Evolutionary conservation across 2,888 invertebrate species (phyloP).

Genomic region (Agonopterix alstromeriana): DNA sequence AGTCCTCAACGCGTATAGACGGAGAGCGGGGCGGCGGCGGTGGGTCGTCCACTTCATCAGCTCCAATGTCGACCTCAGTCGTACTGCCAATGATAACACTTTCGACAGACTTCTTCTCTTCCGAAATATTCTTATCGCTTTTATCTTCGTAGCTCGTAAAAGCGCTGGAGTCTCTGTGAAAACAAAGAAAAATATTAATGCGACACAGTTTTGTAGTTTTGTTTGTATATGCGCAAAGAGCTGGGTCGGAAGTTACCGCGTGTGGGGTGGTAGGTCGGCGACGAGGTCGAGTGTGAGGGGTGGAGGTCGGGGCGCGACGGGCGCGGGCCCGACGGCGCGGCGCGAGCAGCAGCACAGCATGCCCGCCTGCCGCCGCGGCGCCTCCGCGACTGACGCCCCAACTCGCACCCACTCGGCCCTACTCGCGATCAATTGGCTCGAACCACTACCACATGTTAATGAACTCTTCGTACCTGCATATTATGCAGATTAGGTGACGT

Average conservation of each 20-base stretch:
- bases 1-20: slow-evolving; percentile 54
- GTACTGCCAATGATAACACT: slow-evolving; percentile 21
- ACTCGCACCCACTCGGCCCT: slow-evolving; percentile 15
- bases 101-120: slow-evolving; percentile 20
- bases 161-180: slow-evolving; percentile 63
- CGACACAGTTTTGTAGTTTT: slow-evolving; percentile 5
- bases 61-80: slow-evolving; percentile 18
- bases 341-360: slow-evolving; percentile 49
- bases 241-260: slow-evolving; percentile 44
- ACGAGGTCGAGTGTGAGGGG: slow-evolving; percentile 56
- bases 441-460: slow-evolving; percentile 39
- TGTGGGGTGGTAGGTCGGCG: slow-evolving; percentile 56
- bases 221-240: slow-evolving; percentile 15
- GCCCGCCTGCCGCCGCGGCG: slow-evolving; percentile 55
- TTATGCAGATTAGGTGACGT: slow-evolving; percentile 47
- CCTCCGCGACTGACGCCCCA: slow-evolving; percentile 45
- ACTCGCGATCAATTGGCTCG: slow-evolving; percentile 25
- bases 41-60: slow-evolving; percentile 19
- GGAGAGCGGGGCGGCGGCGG: slow-evolving; percentile 41
- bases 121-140: slow-evolving; percentile 20
- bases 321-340: slow-evolving; percentile 28
- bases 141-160: slow-evolving; percentile 34
- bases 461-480: slow-evolving; percentile 52
- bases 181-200: slow-evolving; percentile 12
- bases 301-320: slow-evolving; percentile 13